Evolutionary conservation across 2,113 vertebrate genomes (phyloP), one percentile per base, ranked within the genome.

Genomic region (Pleuronectes platessa): DNA sequence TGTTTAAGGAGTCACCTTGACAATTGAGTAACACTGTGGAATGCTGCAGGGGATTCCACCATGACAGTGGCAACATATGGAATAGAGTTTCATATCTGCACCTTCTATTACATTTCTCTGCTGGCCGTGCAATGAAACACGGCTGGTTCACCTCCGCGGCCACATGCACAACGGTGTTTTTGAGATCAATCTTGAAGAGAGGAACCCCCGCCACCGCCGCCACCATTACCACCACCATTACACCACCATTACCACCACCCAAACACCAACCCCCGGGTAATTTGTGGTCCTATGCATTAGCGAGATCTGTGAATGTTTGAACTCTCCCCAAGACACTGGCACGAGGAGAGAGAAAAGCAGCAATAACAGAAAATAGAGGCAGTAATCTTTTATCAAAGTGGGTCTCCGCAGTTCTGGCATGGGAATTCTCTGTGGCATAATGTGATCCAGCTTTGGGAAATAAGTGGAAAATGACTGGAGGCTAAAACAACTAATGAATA

Each of bases 381-480:
- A 65, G 79, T 54, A 90, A 93, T 93, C 88, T 91, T 91, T 84
- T 88, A 93, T 93, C 90, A 89, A 85, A 92, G 84, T 89, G 80
- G 79, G 83, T 90, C 81, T 88, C 61, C n/a, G 53, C 80, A 89
- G 88, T 89, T 90, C 81, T 86, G 88, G 84, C 84, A 75, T 42
- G 37, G 86, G 81, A 89, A 92, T 91, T 86, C 81, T 91, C 76
- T 74, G 81, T 90, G 82, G 86, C 78, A 94, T 92, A 93, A 93
- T 93, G 88, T 80, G 92, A 92, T 87, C 90, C 91, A 92, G 90
- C 86, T 94, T 93, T 91, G 65, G 72, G 90, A 91, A 91, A 90
- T 87, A 91, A 90, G 92, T 93, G 94, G 94, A 94, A 94, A 94
- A 94, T 92, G 86, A 84, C 93, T 91, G 71, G 76, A 85, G 92